phyloP scores from a whole-genome alignment of 2,113 vertebrate genomes.

The Crotophaga sulcirostris region DNA sequence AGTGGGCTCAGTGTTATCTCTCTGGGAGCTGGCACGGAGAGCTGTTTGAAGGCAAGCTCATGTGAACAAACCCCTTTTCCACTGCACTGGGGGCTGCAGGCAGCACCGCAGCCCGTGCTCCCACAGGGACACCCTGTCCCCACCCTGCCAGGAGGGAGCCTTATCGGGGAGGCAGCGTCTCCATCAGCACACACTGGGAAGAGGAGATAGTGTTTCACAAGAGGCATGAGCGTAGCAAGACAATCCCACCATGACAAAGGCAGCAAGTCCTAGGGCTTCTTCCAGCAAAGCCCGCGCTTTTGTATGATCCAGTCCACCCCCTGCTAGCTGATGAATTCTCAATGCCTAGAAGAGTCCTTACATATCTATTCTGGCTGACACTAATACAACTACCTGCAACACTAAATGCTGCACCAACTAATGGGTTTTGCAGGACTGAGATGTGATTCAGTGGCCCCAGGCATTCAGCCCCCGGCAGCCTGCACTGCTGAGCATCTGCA shows the following conservation, averaged over 20 bases:
- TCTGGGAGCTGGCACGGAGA: neutral
- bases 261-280: neutral
- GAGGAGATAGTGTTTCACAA: slow-evolving; percentile 56
- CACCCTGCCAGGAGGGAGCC: slow-evolving; percentile 54
- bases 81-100: neutral
- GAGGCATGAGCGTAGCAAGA: neutral
- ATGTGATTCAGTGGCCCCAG: fast-evolving
- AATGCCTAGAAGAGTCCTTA: fast-evolving
- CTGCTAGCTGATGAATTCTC: fast-evolving
- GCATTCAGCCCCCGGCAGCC: neutral
- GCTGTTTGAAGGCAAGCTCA: neutral
- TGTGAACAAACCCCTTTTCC: neutral
- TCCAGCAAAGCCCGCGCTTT: neutral
- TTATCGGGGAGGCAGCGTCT: slow-evolving; percentile 69
- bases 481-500: neutral
- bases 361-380: neutral
- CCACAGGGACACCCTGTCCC: neutral
- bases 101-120: neutral
- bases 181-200: slow-evolving; percentile 43
- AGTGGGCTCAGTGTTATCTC: neutral
- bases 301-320: neutral
- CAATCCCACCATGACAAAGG: neutral
- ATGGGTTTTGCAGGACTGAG: neutral
- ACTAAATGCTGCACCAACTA: neutral
- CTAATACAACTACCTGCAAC: neutral